Evolutionary conservation across 2,888 invertebrate genomes (phyloP), one percentile per base, ranked within the genome.

Genomic region (Eupithecia dodoneata): DNA sequence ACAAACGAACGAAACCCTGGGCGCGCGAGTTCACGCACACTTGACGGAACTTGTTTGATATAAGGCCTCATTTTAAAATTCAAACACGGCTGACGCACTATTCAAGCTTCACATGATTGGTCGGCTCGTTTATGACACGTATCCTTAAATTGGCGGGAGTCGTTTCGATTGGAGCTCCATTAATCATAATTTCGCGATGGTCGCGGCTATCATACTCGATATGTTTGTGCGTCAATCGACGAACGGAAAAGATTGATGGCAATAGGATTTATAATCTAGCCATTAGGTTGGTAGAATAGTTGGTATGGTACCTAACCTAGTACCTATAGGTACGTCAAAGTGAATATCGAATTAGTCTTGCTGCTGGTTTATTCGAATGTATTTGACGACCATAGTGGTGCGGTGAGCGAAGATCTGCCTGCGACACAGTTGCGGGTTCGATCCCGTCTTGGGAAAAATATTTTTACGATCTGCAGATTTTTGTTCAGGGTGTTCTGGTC

Each of bases 151-250:
- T 82, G 80, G 82, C 81, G 81, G 85, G 83, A 82, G 79, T 79
- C 83, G 83, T 84, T 84, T 78, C 73, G 82, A 85, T 83, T 82
- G 80, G 78, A 76, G 77, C 78, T 78, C 69, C 84, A 85, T 85
- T 85, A 86, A 86, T 87, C 87, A 87, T 87, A 81, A 83, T 83
- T 84, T 82, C 74, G 65, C 80, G 71, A 47, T 13, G 30, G 47
- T 47, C 47, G 65, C 15, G 44, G 69, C 45, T 42, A 66, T 66
- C 41, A 7, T 0, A 2, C 30, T 42, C 42, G 66, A 66, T 66
- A 15, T 66, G 41, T 66, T 66, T 66, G 42, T 66, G 6, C 65
- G 65, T 66, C 65, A 66, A 15, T 42, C 41, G 65, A 3, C 13
- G 65, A 41, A 13, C 5, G 65, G 18, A 66, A 63, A 42, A 66